Evolutionary conservation across 2,113 vertebrate genomes (phyloP).

Genomic region (Neolamprologus modestus): DNA sequence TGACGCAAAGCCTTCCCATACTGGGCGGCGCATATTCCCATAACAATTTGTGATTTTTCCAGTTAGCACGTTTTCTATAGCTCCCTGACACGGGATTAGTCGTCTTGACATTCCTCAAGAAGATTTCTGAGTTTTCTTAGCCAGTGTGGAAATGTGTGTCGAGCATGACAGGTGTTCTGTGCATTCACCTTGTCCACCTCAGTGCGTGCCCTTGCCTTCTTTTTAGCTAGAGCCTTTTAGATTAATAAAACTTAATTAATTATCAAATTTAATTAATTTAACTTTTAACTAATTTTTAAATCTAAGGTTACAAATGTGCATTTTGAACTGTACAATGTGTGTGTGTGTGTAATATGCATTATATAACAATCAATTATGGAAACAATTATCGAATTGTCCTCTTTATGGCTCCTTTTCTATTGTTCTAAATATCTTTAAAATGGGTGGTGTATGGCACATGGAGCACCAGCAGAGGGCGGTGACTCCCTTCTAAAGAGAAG

Average conservation of each 20-base stretch:
- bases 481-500: not conserved
- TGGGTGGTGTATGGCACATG: not conserved
- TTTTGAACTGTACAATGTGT: not conserved
- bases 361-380: not conserved
- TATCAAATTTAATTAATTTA: not conserved
- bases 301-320: not conserved
- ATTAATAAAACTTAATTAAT: not conserved
- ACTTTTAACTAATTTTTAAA: not conserved
- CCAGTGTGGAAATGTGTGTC: not conserved
- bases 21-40: not conserved
- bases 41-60: not conserved
- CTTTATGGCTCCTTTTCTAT: not conserved
- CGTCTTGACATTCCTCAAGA: not conserved
- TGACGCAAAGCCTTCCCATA: not conserved
- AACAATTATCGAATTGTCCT: not conserved
- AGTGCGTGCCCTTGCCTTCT: not conserved
- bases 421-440: not conserved
- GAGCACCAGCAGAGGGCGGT: constrained; percentile 52
- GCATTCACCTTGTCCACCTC: not conserved
- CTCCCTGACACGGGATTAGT: not conserved
- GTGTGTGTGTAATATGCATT: not conserved
- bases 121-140: not conserved
- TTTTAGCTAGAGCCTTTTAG: not conserved
- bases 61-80: not conserved
- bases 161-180: not conserved